Percentiles rank a stretch among this genome's conserved stretches.
Conservation (phyloP, 1,140 invertebrate species). For the Papilio glaucus region DNA sequence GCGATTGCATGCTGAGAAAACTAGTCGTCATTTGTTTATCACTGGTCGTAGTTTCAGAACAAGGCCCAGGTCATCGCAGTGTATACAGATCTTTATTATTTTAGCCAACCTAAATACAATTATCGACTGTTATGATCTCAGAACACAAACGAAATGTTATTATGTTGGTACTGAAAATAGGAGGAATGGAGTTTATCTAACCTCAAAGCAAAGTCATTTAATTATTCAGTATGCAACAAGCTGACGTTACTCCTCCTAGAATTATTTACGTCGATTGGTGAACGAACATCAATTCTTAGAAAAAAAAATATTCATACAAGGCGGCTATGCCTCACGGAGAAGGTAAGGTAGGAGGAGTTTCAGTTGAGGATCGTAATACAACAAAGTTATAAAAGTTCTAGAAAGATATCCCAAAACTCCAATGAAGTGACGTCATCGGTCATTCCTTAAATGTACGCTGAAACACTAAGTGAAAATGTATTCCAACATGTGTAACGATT, state of each 20-base stretch:
- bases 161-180: not conserved
- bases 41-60: not conserved
- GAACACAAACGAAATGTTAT: constrained; percentile 14
- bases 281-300: too few species aligned
- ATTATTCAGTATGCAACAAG: not conserved
- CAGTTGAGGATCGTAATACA: too few species aligned
- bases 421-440: too few species aligned
- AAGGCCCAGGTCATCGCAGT: not conserved
- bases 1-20: too few species aligned
- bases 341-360: too few species aligned
- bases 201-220: constrained; percentile 10
- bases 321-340: too few species aligned
- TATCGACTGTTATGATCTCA: constrained; percentile 2
- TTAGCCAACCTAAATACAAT: constrained; percentile 18
- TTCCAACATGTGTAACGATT: not conserved
- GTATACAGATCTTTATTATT: constrained; percentile 1
- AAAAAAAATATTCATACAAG: too few species aligned
- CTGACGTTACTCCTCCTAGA: not conserved
- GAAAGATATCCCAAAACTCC: too few species aligned
- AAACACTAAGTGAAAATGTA: too few species aligned
- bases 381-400: too few species aligned
- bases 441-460: too few species aligned
- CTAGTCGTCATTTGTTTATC: too few species aligned
- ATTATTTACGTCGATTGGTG: not conserved
- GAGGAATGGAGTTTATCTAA: not conserved